phyloP scores from a whole-genome alignment of 2,888 invertebrate species.

The Micropterix aruncella region DNA sequence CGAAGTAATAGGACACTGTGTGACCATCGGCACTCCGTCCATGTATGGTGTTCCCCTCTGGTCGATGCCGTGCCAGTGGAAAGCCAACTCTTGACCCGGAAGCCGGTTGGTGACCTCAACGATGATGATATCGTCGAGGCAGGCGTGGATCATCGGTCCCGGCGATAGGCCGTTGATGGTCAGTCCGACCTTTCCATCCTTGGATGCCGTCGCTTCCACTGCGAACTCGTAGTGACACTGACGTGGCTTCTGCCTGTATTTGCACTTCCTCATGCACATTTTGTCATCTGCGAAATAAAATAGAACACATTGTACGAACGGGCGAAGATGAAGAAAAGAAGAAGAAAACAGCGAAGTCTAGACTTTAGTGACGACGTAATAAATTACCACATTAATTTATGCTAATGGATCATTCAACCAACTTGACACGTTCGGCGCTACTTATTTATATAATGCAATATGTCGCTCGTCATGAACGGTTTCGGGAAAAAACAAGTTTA shows the following conservation, averaged over 20 bases:
- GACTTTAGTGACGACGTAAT: too few species aligned
- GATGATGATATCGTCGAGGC: slow-evolving; percentile 56
- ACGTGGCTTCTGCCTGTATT: slow-evolving; percentile 34
- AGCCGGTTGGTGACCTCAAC: slow-evolving; percentile 60
- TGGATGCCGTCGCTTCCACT: slow-evolving; percentile 22
- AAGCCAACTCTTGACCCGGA: slow-evolving; percentile 48
- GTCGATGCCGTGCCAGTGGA: slow-evolving; percentile 65
- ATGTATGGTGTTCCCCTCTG: slow-evolving; percentile 52
- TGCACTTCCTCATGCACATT: slow-evolving; percentile 33
- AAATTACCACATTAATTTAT: too few species aligned
- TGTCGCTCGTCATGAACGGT: too few species aligned
- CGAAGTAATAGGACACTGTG: slow-evolving; percentile 58
- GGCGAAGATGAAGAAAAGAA: too few species aligned
- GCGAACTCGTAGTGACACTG: slow-evolving; percentile 27
- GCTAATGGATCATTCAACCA: too few species aligned
- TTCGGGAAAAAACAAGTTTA: too few species aligned
- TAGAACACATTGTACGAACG: too few species aligned
- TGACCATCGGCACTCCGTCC: slow-evolving; percentile 67
- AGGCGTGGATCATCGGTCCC: slow-evolving; percentile 47
- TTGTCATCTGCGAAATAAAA: slow-evolving; percentile 21
- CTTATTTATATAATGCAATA: too few species aligned
- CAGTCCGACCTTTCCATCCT: slow-evolving; percentile 22
- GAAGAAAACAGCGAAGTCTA: too few species aligned
- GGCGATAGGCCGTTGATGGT: slow-evolving; percentile 28
- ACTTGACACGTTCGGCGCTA: too few species aligned